Percentiles rank a stretch among this genome's conserved stretches.
Evolutionary conservation across 2,797 vertebrate species (phyloP).

Genomic region (Ataeniobius toweri): DNA sequence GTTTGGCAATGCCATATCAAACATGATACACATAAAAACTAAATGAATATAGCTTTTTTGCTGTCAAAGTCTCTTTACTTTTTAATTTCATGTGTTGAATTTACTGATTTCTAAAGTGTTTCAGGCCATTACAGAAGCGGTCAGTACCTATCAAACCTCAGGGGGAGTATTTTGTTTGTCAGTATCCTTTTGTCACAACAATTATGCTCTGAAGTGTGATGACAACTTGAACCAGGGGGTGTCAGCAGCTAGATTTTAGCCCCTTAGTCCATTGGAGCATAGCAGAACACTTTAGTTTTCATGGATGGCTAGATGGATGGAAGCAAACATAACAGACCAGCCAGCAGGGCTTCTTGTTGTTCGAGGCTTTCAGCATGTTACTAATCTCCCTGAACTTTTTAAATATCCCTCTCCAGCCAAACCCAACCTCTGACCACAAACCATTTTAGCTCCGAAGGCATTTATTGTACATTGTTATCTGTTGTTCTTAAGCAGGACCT

Average conservation of each 20-base stretch:
- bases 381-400: conserved; percentile 3
- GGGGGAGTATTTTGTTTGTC: conserved; percentile 10
- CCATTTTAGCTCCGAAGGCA: neutral
- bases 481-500: neutral
- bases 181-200: conserved; percentile 19
- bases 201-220: conserved; percentile 25
- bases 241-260: conserved; percentile 32
- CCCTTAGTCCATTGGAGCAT: conserved; percentile 42
- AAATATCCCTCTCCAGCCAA: neutral
- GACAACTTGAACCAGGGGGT: conserved; percentile 34
- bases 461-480: neutral
- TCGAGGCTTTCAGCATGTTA: conserved; percentile 3
- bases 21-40: neutral
- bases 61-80: neutral
- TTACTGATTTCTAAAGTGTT: neutral
- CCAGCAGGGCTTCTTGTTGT: conserved; percentile 10
- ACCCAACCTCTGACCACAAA: neutral
- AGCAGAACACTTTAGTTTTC: conserved; percentile 34
- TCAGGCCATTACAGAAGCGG: neutral
- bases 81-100: neutral
- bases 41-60: neutral
- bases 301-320: conserved; percentile 29
- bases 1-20: neutral
- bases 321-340: conserved; percentile 18
- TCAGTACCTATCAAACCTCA: neutral